phyloP scores from a whole-genome alignment of 2,888 invertebrate genomes.

The Vannuccia rotundouncinata region DNA sequence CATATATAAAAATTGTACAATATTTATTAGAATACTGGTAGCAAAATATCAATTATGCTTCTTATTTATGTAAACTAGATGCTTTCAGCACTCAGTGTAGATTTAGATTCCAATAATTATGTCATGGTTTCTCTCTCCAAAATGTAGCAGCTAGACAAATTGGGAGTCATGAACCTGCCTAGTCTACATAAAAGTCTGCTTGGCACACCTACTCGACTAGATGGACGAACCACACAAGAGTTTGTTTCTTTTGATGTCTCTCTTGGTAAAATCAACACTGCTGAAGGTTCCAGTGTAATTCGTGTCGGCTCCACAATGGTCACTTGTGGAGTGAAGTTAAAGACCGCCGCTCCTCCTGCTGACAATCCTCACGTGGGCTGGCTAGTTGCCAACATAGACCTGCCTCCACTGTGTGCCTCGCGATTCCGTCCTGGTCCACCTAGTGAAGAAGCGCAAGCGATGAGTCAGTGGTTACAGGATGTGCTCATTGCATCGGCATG shows the following conservation, averaged over 20 bases:
- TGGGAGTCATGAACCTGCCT: too few relatives aligned
- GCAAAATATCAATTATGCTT: too few relatives aligned
- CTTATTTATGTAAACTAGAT: too few relatives aligned
- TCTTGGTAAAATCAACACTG: not conserved
- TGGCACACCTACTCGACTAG: not conserved
- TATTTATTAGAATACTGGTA: too few relatives aligned
- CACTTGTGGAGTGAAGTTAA: not conserved
- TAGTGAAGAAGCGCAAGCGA: not conserved
- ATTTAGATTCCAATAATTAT: too few relatives aligned
- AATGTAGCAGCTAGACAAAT: too few relatives aligned
- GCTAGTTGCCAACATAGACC: not conserved
- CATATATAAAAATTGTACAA: too few relatives aligned
- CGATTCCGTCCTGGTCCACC: conserved; percentile 12
- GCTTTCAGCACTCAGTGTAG: too few relatives aligned
- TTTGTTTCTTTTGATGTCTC: not conserved
- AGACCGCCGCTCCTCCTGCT: not conserved
- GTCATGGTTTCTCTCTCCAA: too few relatives aligned
- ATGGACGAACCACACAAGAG: not conserved
- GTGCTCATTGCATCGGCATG: not conserved
- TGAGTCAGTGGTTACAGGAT: not conserved
- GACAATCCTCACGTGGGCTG: not conserved
- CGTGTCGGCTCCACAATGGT: not conserved
- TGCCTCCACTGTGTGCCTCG: not conserved
- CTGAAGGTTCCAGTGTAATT: not conserved
- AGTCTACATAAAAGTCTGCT: not conserved